Conservation (phyloP, 2,888 invertebrate species). For the Tanytarsus gracilentus region DNA sequence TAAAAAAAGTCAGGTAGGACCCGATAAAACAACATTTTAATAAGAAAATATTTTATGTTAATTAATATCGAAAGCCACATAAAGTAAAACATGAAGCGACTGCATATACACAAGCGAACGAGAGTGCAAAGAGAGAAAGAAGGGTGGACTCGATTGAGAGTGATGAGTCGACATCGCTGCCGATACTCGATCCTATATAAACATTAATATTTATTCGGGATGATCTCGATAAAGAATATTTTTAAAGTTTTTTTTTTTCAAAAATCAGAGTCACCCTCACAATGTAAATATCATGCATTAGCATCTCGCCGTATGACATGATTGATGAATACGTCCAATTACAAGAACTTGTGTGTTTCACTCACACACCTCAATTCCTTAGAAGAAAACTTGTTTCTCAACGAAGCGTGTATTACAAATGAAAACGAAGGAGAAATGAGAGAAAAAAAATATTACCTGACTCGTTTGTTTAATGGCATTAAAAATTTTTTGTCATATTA, state of each 20-base stretch:
- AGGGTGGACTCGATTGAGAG: conserved; percentile 17
- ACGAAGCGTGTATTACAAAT: conserved; percentile 7
- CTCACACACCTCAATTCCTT: conserved; percentile 26
- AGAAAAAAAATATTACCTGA: conserved; percentile 27
- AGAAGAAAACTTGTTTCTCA: conserved; percentile 24
- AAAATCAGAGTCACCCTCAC: conserved; percentile 7
- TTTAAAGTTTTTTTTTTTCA: not conserved
- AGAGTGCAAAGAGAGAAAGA: not conserved
- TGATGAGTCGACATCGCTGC: conserved; percentile 9
- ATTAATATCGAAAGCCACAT: conserved; percentile 26
- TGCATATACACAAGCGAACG: conserved; percentile 18
- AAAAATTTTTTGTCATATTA: conserved; percentile 25
- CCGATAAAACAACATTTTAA: not conserved
- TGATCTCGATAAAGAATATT: no score
- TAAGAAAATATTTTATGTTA: conserved; percentile 12
- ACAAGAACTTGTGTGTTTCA: conserved; percentile 23
- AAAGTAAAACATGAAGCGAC: conserved; percentile 14
- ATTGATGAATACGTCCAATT: conserved; percentile 27
- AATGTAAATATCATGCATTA: conserved; percentile 1
- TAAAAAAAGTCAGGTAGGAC: not conserved
- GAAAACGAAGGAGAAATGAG: conserved; percentile 8
- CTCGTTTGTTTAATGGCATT: conserved; percentile 29
- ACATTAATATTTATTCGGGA: not conserved
- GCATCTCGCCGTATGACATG: conserved; percentile 2
- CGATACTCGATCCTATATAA: conserved; percentile 23